These are phyloP conservation scores for Bemisia tabaci DNA, from an alignment of 1,140 invertebrate species.

Conservation along the genomic window DNA sequence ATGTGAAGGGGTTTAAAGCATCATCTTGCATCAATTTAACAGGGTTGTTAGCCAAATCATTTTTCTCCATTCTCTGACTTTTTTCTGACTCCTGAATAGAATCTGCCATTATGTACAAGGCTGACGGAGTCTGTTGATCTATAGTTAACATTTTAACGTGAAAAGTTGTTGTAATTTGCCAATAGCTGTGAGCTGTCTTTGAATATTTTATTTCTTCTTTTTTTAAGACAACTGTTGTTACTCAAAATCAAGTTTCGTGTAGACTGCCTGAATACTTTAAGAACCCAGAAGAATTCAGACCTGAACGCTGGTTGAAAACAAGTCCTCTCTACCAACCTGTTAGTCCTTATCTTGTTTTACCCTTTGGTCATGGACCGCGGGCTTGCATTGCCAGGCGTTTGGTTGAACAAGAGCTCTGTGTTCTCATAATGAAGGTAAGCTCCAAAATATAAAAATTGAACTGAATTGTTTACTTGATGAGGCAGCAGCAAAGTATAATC, in stretches of 20 bases:
- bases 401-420: constrained; percentile 75
- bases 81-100: too few species aligned
- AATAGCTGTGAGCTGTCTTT: too few species aligned
- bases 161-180: too few species aligned
- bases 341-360: constrained; percentile 65
- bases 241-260: constrained; percentile 70
- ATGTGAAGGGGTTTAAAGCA: too few species aligned
- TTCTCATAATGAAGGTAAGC: constrained; percentile 59
- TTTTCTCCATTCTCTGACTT: too few species aligned
- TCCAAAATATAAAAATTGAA: constrained; percentile 4
- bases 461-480: not conserved
- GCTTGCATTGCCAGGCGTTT: constrained; percentile 75
- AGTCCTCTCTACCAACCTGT: constrained; percentile 35
- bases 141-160: too few species aligned
- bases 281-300: constrained; percentile 50
- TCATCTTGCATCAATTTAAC: too few species aligned
- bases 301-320: constrained; percentile 59
- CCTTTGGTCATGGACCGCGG: constrained; percentile 79
- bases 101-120: too few species aligned
- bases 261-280: constrained; percentile 50
- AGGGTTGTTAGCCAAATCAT: too few species aligned
- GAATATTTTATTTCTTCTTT: too few species aligned
- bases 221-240: constrained; percentile 66
- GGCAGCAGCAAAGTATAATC: not conserved
- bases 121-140: too few species aligned